Percentiles rank a stretch among this genome's conserved stretches.
These are phyloP conservation scores for Nothoprocta pentlandii DNA, from an alignment of 2,113 vertebrate species.

Conservation along the genomic window DNA sequence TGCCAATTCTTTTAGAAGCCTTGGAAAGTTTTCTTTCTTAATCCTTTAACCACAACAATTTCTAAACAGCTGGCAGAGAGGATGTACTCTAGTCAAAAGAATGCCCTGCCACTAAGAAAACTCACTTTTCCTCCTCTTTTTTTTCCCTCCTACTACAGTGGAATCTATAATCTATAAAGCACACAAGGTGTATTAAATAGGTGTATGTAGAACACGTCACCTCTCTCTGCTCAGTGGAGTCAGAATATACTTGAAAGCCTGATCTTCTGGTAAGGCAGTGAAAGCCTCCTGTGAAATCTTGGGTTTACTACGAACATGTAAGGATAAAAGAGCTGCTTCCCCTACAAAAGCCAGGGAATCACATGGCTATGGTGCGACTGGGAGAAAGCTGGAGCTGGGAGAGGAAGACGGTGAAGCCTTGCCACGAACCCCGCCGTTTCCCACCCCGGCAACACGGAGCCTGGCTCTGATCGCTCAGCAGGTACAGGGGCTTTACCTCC, in stretches of 20 bases:
- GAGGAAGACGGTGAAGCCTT: not conserved
- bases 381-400: not conserved
- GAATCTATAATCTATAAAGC: too few species aligned
- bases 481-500: not conserved
- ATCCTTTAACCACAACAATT: not conserved
- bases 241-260: rapidly evolving
- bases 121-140: not conserved
- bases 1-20: not conserved
- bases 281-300: not conserved
- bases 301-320: not conserved
- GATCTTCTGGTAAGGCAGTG: not conserved
- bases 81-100: not conserved
- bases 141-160: not conserved
- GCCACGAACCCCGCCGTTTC: not conserved
- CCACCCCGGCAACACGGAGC: not conserved
- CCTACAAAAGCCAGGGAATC: not conserved
- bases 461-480: not conserved
- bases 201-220: rapidly evolving
- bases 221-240: not conserved
- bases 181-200: rapidly evolving
- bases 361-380: rapidly evolving
- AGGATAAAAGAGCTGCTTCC: not conserved
- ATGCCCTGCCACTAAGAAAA: not conserved
- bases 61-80: not conserved
- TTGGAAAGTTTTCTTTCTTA: not conserved